Base-by-base conservation (phyloP, 2,797 vertebrate genomes). In the Pseudocheirus occidentalis region DNA sequence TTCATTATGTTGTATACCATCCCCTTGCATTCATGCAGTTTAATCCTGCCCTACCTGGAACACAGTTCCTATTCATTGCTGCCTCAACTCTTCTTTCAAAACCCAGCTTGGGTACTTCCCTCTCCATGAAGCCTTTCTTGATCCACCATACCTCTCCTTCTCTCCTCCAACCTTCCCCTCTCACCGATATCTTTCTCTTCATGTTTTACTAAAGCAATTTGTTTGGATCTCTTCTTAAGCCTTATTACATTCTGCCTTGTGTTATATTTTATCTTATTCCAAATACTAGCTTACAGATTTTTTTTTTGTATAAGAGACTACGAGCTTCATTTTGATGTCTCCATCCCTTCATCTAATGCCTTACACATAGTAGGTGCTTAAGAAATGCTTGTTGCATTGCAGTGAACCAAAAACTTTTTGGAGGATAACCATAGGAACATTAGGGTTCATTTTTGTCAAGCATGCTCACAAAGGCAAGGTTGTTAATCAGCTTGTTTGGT, bases 241-340 rank as follows among this genome's bases (percentile, higher is more conserved):
- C 73, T 87, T 87, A 50, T 24, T 10, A 46, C 40, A 46, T 87
- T 87, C 10, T 87, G 40, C 21, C 73, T 87, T 27, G 40, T 46
- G 21, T 46, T 46, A 27, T 46, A 27, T 87, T 46, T 87, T 87
- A 87, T 4, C 7, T 46, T 87, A 11, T 87, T 46, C 21, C 7
- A 46, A 87, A 18, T 73, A 73, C 40, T 73, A 73, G 66, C 21
- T 73, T 9, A 73, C 24, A 50, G 27, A 46, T 46, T 46, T 7
- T 18, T 62, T 81, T 62, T 87, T 87, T 21, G 46, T 11, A 11
- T 81, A 2, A 46, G 73, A 81, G 21, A 46, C 73, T 46, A 11
- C 24, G 31, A 90, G 13, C 94, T 95, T 97, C 94, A 93, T 87
- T 93, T 95, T 93, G 31, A 55, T 29, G 55, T 87, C 57, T 52